phyloP scores from a whole-genome alignment of 1,140 invertebrate species.

The Amyelois transitella region DNA sequence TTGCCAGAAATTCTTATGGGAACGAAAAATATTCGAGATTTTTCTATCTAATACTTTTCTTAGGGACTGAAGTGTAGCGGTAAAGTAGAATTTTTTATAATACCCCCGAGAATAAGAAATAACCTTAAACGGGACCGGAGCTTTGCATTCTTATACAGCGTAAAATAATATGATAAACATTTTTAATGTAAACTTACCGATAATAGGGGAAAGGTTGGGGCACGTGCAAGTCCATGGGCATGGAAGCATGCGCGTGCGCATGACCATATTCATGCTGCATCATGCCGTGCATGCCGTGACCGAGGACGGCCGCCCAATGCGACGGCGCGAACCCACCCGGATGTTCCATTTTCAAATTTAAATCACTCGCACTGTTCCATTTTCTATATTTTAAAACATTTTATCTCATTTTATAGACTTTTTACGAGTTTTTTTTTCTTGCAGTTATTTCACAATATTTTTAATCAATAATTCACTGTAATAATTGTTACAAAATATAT shows the following conservation, averaged over 20 bases:
- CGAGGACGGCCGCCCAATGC: slow-evolving; percentile 81
- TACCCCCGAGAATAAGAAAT: no score
- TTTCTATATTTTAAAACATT: slow-evolving; percentile 9
- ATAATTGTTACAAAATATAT: no score
- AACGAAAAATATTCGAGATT: no score
- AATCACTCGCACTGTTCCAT: slow-evolving; percentile 27
- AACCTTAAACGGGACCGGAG: no score
- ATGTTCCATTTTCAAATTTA: slow-evolving; percentile 77
- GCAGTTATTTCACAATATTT: neutral
- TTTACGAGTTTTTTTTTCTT: neutral
- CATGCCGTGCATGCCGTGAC: slow-evolving; percentile 77
- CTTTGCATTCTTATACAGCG: no score
- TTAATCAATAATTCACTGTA: no score
- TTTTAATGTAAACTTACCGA: no score
- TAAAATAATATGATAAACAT: no score
- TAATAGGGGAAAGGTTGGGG: slow-evolving; percentile 92
- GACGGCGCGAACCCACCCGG: slow-evolving; percentile 80
- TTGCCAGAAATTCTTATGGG: no score
- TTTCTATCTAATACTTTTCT: no score
- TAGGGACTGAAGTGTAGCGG: no score
- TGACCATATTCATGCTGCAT: slow-evolving; percentile 79
- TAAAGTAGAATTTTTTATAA: no score
- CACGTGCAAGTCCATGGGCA: slow-evolving; percentile 88
- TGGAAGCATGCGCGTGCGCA: slow-evolving; percentile 73
- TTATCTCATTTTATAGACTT: slow-evolving; percentile 19